Evolutionary conservation across 2,797 vertebrate genomes (phyloP).

Genomic region (Menidia menidia): DNA sequence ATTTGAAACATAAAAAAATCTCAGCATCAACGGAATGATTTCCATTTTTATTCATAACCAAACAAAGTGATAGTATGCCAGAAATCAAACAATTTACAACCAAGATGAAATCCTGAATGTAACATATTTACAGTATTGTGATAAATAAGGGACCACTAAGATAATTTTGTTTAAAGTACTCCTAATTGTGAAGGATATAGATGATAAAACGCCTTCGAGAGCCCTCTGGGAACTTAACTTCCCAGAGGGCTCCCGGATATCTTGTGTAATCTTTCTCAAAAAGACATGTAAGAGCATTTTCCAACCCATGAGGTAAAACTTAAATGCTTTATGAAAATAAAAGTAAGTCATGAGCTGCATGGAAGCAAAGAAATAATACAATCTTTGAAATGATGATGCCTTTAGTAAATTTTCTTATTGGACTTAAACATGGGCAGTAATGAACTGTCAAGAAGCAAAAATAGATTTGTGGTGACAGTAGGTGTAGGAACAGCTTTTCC

Average conservation of each 20-base stretch:
- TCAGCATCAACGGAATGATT: no score
- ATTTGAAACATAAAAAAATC: no score
- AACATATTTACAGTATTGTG: neutral
- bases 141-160: no score
- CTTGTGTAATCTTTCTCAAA: neutral
- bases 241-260: neutral
- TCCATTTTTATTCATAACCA: no score
- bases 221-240: slow-evolving; percentile 1
- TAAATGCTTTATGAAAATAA: neutral
- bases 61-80: no score
- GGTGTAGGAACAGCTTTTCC: slow-evolving; percentile 24
- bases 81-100: no score
- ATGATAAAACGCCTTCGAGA: neutral
- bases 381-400: neutral
- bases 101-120: neutral
- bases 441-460: slow-evolving; percentile 2
- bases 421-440: slow-evolving; percentile 7
- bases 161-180: neutral
- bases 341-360: neutral
- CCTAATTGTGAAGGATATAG: neutral
- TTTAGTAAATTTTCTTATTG: neutral
- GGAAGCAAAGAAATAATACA: neutral
- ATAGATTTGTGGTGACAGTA: neutral
- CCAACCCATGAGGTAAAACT: slow-evolving; percentile 2
- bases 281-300: slow-evolving; percentile 7